phyloP scores from a whole-genome alignment of 2,113 vertebrate genomes.

The Colaptes auratus region DNA sequence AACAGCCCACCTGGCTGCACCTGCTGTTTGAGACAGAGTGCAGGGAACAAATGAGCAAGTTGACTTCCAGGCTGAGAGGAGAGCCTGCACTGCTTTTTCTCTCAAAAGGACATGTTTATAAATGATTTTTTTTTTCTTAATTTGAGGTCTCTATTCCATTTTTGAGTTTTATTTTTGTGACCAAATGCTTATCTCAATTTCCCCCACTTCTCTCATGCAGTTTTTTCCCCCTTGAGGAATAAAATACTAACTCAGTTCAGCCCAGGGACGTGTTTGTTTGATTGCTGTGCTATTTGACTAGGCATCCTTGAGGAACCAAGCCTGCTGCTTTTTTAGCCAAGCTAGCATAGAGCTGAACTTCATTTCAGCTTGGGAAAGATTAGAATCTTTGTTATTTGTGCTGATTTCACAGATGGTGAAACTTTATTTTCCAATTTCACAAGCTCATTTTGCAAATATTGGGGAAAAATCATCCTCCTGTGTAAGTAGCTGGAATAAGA shows the following conservation, averaged over 20 bases:
- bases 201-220: rapidly evolving
- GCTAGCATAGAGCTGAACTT: background rate
- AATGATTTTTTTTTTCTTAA: rapidly evolving
- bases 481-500: background rate
- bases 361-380: background rate
- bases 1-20: background rate
- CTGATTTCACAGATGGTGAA: background rate
- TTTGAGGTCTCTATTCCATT: background rate
- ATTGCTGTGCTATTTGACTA: background rate
- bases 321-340: background rate
- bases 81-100: background rate
- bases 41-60: background rate
- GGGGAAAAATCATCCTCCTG: background rate
- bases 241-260: rapidly evolving
- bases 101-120: background rate
- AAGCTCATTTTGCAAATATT: background rate
- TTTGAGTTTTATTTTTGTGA: background rate
- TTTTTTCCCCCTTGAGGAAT: background rate
- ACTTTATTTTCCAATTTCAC: background rate
- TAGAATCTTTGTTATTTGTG: background rate
- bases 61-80: background rate
- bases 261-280: rapidly evolving
- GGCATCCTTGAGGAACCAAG: rapidly evolving
- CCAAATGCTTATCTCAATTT: background rate
- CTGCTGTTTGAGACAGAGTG: background rate